Evolutionary conservation across 2,888 invertebrate genomes (phyloP).

Genomic region (Andrena chrysosceles): DNA sequence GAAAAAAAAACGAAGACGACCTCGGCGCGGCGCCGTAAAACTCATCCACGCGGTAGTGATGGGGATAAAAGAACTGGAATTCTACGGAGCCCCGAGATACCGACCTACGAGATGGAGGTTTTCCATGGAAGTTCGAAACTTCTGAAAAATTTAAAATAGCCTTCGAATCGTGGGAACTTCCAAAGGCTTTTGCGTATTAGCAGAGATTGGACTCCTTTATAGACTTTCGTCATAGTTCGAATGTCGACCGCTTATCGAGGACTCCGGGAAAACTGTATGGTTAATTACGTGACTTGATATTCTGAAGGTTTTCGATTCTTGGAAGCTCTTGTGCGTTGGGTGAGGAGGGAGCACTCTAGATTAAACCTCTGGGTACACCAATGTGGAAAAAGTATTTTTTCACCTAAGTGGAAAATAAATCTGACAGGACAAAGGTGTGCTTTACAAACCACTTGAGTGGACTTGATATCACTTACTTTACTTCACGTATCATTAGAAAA

Average conservation of each 20-base stretch:
- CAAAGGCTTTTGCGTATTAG: neutral
- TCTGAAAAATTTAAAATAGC: neutral
- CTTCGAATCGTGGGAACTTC: neutral
- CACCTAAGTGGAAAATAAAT: too few species aligned
- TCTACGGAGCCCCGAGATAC: neutral
- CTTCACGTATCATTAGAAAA: too few species aligned
- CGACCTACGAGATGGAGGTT: neutral
- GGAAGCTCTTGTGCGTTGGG: too few species aligned
- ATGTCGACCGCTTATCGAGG: neutral
- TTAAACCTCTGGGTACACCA: too few species aligned
- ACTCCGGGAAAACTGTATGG: neutral
- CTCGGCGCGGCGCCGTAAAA: slow-evolving; percentile 31
- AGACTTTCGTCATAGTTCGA: neutral
- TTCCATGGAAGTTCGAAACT: neutral
- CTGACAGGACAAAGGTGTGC: too few species aligned
- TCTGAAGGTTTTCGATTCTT: too few species aligned
- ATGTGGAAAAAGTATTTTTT: too few species aligned
- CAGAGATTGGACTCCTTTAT: neutral
- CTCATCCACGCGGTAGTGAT: slow-evolving; percentile 19
- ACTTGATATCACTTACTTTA: too few species aligned
- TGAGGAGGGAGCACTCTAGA: too few species aligned
- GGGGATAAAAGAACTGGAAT: slow-evolving; percentile 14
- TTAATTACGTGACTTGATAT: too few species aligned
- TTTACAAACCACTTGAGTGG: too few species aligned
- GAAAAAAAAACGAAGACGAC: slow-evolving; percentile 2